A percentile compares a stretch with the other conserved stretches of the same genome.
These are phyloP conservation scores for Cossypha niveicapilla DNA, from an alignment of 2,797 vertebrate species.

Conservation along the genomic window DNA sequence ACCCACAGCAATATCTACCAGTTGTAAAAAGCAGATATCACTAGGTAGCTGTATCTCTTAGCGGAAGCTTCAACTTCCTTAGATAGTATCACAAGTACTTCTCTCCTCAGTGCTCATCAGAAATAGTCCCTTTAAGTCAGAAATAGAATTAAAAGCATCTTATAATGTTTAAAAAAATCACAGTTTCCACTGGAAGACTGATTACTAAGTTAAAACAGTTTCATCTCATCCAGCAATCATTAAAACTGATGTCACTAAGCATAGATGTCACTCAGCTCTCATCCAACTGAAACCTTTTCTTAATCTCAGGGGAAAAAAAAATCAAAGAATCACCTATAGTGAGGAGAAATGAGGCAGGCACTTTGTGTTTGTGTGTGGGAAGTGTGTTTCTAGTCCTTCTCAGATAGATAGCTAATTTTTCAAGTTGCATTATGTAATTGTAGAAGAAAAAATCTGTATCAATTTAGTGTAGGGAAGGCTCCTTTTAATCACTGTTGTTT, in stretches of 20 bases:
- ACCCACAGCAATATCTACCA: neutral
- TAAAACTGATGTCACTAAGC: neutral
- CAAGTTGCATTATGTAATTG: neutral
- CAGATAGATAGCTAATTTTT: neutral
- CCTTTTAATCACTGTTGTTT: neutral
- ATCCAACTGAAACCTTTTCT: neutral
- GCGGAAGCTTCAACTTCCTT: constrained; percentile 43
- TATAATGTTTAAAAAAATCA: neutral
- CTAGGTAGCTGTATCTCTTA: neutral
- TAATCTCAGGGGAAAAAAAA: neutral
- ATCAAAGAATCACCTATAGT: neutral
- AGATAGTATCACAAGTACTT: neutral
- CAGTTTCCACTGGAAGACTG: neutral
- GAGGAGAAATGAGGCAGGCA: neutral
- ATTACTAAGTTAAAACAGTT: neutral
- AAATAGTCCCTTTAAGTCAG: neutral
- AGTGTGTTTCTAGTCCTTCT: neutral
- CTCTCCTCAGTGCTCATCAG: neutral
- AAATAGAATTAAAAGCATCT: neutral
- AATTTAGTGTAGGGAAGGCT: neutral
- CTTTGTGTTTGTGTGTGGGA: neutral
- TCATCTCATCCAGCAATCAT: neutral
- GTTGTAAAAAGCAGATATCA: neutral
- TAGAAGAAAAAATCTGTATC: neutral
- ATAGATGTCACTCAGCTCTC: neutral